Conservation (phyloP, 2,797 vertebrate species). For the Gambusia yucatana region DNA sequence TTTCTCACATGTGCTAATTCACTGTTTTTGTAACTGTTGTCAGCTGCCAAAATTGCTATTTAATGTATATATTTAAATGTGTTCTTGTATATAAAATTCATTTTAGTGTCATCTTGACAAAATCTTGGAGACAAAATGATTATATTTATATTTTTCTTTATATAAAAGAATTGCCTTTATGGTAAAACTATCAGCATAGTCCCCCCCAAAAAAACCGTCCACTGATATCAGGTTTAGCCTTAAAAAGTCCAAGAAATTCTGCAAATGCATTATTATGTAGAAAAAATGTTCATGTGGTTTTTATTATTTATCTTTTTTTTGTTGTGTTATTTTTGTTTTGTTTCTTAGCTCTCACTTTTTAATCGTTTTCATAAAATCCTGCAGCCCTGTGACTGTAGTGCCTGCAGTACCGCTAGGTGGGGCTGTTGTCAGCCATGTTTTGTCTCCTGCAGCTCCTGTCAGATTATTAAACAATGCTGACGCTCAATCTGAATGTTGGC, state of each 20-base stretch:
- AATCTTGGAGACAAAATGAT: constrained; percentile 5
- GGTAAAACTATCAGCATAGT: constrained; percentile 8
- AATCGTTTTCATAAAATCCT: not conserved
- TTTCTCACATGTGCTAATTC: constrained; percentile 84
- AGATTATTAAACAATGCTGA: not conserved
- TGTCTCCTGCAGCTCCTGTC: not conserved
- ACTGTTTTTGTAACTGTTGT: constrained; percentile 87
- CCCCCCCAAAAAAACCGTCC: not conserved
- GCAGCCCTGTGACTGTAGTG: not conserved
- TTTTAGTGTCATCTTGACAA: constrained; percentile 25
- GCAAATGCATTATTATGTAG: not conserved
- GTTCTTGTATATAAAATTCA: constrained; percentile 48
- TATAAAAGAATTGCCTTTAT: constrained; percentile 17
- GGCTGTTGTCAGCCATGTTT: not conserved
- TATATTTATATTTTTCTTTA: constrained; percentile 17
- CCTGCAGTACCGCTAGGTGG: not conserved
- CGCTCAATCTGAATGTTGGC: not conserved
- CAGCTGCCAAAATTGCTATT: constrained; percentile 82
- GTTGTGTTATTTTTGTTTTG: not conserved
- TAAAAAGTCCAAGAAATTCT: constrained; percentile 12
- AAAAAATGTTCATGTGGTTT: not conserved
- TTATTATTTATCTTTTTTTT: not conserved
- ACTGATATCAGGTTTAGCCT: constrained; percentile 18
- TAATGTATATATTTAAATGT: constrained; percentile 57
- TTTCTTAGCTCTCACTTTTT: not conserved